These are phyloP conservation scores for Lithophane semibrunnea DNA, from an alignment of 2,888 invertebrate genomes.

Conservation along the genomic window DNA sequence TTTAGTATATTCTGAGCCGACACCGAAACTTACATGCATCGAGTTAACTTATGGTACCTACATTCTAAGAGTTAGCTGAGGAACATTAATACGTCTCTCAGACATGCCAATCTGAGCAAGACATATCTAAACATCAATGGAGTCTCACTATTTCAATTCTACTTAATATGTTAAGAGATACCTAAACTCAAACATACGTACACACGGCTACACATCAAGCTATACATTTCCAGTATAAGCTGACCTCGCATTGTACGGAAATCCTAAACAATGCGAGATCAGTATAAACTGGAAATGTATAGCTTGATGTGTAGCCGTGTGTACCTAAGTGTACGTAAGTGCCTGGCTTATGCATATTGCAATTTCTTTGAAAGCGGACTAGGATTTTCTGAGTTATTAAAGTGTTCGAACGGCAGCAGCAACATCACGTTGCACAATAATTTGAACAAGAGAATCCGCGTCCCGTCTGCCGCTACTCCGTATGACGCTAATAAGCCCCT, in stretches of 20 bases:
- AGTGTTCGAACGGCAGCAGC: constrained; percentile 37
- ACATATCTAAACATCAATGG: neutral
- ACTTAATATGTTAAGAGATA: neutral
- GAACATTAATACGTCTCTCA: neutral
- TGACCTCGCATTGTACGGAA: too few relatives aligned
- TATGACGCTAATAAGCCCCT: constrained; percentile 52
- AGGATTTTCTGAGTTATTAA: constrained; percentile 20
- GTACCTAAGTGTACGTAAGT: neutral
- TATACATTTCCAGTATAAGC: too few relatives aligned
- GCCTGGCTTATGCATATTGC: constrained; percentile 13
- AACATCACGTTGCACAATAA: constrained; percentile 38
- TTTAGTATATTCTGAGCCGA: neutral
- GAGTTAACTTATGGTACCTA: neutral
- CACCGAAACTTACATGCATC: neutral
- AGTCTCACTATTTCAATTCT: neutral
- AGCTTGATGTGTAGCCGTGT: too few relatives aligned
- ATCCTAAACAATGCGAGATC: too few relatives aligned
- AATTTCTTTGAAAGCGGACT: constrained; percentile 10
- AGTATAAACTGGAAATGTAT: too few relatives aligned
- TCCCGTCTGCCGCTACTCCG: constrained; percentile 8
- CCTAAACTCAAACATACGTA: constrained; percentile 1
- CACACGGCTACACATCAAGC: too few relatives aligned
- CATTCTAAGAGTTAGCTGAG: neutral
- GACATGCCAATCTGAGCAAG: neutral
- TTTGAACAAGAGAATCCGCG: constrained; percentile 18